Base-by-base conservation (phyloP, 2,888 invertebrate genomes). In the Eulithis testata region DNA sequence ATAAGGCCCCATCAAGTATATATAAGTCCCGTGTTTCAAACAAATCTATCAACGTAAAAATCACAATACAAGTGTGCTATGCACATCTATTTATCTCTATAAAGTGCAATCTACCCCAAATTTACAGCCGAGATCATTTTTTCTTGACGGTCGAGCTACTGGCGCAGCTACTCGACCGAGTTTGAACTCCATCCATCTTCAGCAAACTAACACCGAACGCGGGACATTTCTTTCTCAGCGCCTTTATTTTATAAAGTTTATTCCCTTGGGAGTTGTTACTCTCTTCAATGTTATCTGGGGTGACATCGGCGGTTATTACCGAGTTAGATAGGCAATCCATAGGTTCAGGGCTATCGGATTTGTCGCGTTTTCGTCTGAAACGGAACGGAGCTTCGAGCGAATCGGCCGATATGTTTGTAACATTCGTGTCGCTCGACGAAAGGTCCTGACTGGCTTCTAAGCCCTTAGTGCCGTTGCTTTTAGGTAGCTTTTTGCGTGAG, bases 341-440 rank as follows among this genome's bases (percentile, higher is more conserved):
- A 0, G 93, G 93, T 47, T 93, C 93, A 0, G 93, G 92, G 53
- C 90, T 93, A 61, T 76, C 83, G 0, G 93, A 91, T 45, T 91
- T 93, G 66, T 92, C 92, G 63, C 93, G 73, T 86, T 93, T 92
- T 71, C 93, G 85, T 11, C 93, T 74, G 65, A 93, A 93, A 40
- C 93, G 76, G 69, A 89, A 92, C 0, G 92, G 93, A 0, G 90
- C 81, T 50, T 93, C 93, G 1, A 93, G 77, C 0, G 93, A 92
- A 59, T 93, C 93, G 0, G 90, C 85, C 0, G 93, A 92, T 70
- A 93, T 89, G 73, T 93, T 93, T 0, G 93, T 93, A 5, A 92
- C 86, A 60, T 93, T 93, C 0, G 93, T 93, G 66, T 93, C 93
- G 66, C 93, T 93, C 43, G 93, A 93, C 51, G 93, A 93, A 66